Evolutionary conservation across 2,113 vertebrate genomes (phyloP).

Genomic region (Buteo buteo): DNA sequence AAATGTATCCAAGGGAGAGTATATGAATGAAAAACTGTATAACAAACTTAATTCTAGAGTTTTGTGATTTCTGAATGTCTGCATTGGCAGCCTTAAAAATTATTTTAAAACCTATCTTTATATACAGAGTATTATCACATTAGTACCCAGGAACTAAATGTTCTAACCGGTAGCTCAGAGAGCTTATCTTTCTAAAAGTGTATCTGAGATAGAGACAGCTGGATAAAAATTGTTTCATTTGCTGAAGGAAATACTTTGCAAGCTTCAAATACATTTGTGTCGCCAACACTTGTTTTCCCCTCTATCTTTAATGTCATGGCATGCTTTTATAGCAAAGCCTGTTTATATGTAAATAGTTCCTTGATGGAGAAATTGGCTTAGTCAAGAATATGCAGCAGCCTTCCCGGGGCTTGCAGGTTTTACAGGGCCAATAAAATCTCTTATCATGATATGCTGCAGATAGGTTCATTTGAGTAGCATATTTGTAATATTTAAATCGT

Average conservation of each 20-base stretch:
- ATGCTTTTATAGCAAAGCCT: background rate
- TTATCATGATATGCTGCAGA: background rate
- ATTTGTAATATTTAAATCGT: background rate
- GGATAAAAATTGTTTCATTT: background rate
- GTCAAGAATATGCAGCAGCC: background rate
- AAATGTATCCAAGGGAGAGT: background rate
- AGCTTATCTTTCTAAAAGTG: background rate
- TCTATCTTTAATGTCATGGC: background rate
- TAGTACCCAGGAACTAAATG: background rate
- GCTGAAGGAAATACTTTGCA: background rate
- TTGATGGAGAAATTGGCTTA: background rate
- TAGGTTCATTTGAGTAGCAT: background rate
- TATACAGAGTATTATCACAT: background rate
- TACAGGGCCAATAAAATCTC: background rate
- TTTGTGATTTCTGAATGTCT: background rate
- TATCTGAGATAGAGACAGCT: background rate
- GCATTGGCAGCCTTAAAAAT: background rate
- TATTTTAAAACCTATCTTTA: background rate
- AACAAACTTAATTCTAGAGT: background rate
- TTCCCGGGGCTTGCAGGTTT: background rate
- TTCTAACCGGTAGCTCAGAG: background rate
- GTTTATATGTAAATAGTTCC: slow-evolving; percentile 7
- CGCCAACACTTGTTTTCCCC: background rate
- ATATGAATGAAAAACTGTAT: background rate
- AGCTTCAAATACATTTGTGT: background rate